Evolutionary conservation across 1,140 invertebrate genomes (phyloP).

Genomic region (Pemphigus obesinymphae): DNA sequence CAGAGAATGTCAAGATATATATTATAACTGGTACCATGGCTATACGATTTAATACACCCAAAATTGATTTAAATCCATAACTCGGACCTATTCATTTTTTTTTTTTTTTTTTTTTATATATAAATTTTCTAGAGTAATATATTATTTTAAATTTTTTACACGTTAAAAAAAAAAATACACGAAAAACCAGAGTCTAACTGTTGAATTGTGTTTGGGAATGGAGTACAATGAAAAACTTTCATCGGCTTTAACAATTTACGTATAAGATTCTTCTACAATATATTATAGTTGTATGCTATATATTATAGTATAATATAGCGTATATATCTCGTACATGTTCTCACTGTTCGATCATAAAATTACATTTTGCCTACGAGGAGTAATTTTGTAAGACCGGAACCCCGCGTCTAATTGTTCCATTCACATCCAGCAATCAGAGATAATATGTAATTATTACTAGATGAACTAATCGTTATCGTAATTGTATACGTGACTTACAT

Average conservation of each 20-base stretch:
- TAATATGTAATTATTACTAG: not conserved
- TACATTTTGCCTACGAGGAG: not conserved
- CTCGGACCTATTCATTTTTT: too few species aligned
- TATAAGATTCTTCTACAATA: not conserved
- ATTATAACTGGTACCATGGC: too few species aligned
- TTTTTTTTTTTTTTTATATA: too few species aligned
- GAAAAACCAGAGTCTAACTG: not conserved
- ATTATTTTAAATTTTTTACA: not conserved
- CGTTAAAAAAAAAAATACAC: not conserved
- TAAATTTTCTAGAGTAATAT: not conserved
- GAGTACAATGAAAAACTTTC: not conserved
- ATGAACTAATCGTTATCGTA: not conserved
- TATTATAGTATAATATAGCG: not conserved
- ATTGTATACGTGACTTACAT: constrained; percentile 31
- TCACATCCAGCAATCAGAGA: not conserved
- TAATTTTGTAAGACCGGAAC: constrained; percentile 24
- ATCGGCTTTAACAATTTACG: not conserved
- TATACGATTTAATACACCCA: too few species aligned
- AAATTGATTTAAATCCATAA: too few species aligned
- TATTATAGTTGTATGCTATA: not conserved
- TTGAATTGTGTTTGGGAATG: not conserved
- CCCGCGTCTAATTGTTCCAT: not conserved
- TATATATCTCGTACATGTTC: not conserved
- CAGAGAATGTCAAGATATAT: too few species aligned
- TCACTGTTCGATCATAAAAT: not conserved